A percentile compares a stretch with the other conserved stretches of the same genome.
Evolutionary conservation across 2,797 vertebrate genomes (phyloP).

Genomic region (Lacerta viridis): DNA sequence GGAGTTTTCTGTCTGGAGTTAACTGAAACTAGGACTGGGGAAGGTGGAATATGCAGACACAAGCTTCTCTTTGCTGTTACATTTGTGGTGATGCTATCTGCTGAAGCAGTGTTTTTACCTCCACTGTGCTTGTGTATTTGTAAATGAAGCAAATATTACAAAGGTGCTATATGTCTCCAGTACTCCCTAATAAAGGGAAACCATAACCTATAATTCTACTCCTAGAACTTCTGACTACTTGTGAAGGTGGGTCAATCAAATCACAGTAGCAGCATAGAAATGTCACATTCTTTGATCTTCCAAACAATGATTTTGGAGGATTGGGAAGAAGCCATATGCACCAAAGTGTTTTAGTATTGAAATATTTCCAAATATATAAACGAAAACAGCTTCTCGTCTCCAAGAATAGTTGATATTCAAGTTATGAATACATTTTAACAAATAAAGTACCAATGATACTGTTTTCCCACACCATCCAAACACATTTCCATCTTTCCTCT

Average conservation of each 20-base stretch:
- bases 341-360: not conserved
- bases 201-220: not conserved
- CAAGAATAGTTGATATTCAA: not conserved
- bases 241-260: not conserved
- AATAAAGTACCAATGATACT: not conserved
- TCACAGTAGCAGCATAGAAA: not conserved
- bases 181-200: not conserved
- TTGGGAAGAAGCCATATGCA: not conserved
- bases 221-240: not conserved
- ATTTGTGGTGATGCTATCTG: not conserved
- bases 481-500: not conserved
- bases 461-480: not conserved
- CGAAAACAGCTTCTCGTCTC: not conserved
- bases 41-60: not conserved
- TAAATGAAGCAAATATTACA: not conserved
- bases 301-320: not conserved
- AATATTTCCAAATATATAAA: not conserved
- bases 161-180: not conserved
- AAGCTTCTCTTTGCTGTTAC: not conserved
- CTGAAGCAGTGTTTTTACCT: not conserved
- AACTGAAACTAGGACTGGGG: not conserved
- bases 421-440: not conserved
- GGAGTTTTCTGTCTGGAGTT: not conserved
- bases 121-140: not conserved
- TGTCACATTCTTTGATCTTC: not conserved